Percentiles rank a stretch among this genome's conserved stretches.
Conservation (phyloP, 2,888 invertebrate genomes). For the Lasioglossum figueresi region DNA sequence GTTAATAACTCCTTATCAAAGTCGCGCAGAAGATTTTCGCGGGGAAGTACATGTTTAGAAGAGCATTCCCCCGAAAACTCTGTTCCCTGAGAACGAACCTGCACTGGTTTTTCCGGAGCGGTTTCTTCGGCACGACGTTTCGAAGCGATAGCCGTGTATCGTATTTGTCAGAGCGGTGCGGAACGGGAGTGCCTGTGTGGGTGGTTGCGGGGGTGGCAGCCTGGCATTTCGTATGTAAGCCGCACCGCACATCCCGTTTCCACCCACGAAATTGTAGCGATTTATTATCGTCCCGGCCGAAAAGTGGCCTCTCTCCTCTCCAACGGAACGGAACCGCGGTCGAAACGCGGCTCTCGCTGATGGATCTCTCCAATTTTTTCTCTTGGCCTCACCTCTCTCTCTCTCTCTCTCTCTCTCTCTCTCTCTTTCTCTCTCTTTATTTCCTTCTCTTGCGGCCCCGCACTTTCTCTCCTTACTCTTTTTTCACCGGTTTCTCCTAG, state of each 20-base stretch:
- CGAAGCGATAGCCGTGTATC: slow-evolving; percentile 76
- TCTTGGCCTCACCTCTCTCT: neutral
- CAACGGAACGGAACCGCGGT: slow-evolving; percentile 43
- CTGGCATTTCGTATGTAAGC: slow-evolving; percentile 74
- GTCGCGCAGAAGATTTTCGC: neutral
- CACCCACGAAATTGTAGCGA: slow-evolving; percentile 73
- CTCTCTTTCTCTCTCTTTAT: neutral
- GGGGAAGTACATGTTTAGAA: neutral
- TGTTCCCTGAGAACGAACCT: neutral
- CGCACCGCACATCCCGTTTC: slow-evolving; percentile 65
- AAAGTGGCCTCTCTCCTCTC: slow-evolving; percentile 60
- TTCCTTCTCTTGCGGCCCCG: neutral
- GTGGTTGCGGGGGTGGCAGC: slow-evolving; percentile 2
- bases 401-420: neutral
- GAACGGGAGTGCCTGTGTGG: neutral
- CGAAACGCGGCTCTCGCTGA: slow-evolving; percentile 43
- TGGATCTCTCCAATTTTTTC: slow-evolving; percentile 41
- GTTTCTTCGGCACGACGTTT: slow-evolving; percentile 59
- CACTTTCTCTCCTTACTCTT: neutral
- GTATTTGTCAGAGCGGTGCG: slow-evolving; percentile 77
- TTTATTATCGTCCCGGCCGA: slow-evolving; percentile 73
- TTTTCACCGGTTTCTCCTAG: neutral
- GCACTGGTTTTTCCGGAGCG: slow-evolving; percentile 19
- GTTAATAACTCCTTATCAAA: neutral
- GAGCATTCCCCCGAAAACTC: neutral